Base-by-base conservation (phyloP, 2,888 invertebrate species). In the Neoascia interrupta region DNA sequence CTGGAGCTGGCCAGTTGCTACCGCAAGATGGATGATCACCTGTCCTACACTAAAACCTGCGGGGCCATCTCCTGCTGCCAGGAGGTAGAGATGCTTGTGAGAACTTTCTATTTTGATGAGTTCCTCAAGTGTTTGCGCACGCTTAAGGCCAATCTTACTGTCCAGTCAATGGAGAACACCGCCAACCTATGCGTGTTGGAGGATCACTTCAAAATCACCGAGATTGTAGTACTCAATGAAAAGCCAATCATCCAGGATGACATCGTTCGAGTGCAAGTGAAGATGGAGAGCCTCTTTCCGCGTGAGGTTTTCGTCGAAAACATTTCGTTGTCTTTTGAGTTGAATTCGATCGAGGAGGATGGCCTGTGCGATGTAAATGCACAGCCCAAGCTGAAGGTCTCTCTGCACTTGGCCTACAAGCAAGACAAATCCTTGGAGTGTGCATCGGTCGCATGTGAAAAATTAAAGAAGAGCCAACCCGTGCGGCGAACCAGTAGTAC, bases 1-100 rank as follows among this genome's bases (percentile, higher is more conserved):
- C 89, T 96, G 0, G 95, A 97, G 84, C 89, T 98, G 34, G 95
- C 96, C 0, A 92, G 94, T 45, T 97, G 97, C 82, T 96, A 96
- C 84, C 92, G 93, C 81, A 92, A 93, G 85, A 94, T 96, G 90
- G 92, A 92, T 13, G 96, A 97, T 86, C 90, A 85, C 53, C 88
- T 84, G 85, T 93, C 93, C 84, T 95, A 94, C 85, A 92, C 93
- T 54, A 94, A 94, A 88, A 92, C 94, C 66, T 95, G 95, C 86
- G 93, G 94, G 47, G 92, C 94, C 61, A 93, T 97, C 80, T 93
- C 96, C 4, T 92, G 95, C 81, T 94, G 94, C 49, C 89, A 91
- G 8, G 93, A 94, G 85, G 90, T 96, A 81, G 94, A 94, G 85
- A 92, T 93, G 69, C 91, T 95, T 81, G 92, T 93, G 83, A 91